A percentile compares a stretch with the other conserved stretches of the same genome.
These are phyloP conservation scores for Eciton burchellii DNA, from an alignment of 1,140 invertebrate genomes.

Conservation along the genomic window DNA sequence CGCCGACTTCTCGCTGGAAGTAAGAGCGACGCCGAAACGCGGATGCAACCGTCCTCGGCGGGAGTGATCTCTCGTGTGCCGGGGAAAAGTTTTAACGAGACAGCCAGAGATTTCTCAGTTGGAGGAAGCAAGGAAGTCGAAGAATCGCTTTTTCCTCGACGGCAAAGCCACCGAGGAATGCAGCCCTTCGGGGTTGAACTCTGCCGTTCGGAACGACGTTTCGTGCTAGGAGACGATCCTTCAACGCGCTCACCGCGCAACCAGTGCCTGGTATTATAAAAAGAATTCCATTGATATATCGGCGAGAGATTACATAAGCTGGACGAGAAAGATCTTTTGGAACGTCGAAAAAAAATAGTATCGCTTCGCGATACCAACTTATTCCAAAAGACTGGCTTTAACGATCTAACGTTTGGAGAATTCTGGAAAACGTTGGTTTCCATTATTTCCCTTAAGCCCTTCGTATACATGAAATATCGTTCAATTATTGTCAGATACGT, in stretches of 20 bases:
- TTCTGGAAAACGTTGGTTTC: too few relatives aligned
- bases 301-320: constrained; percentile 62
- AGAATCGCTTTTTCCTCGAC: constrained; percentile 52
- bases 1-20: constrained; percentile 38
- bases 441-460: too few relatives aligned
- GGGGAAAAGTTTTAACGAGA: constrained; percentile 74
- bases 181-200: constrained; percentile 56
- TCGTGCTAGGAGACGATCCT: constrained; percentile 63
- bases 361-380: neutral
- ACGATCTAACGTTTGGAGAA: neutral
- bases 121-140: constrained; percentile 6
- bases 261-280: constrained; percentile 66
- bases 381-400: neutral
- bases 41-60: constrained; percentile 48
- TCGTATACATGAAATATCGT: too few relatives aligned
- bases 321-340: neutral
- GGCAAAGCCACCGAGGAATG: constrained; percentile 51
- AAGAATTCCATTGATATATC: constrained; percentile 63
- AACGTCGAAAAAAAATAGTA: constrained; percentile 16
- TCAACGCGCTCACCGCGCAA: constrained; percentile 64
- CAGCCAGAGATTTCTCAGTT: constrained; percentile 66
- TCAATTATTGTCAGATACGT: too few relatives aligned
- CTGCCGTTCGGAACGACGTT: constrained; percentile 51
- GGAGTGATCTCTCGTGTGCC: constrained; percentile 38
- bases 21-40: constrained; percentile 43